Percentiles rank a stretch among this genome's conserved stretches.
Evolutionary conservation across 64 coral and sea anemone genomes (phyloP).

Genomic region (Exaiptasia diaphana): DNA sequence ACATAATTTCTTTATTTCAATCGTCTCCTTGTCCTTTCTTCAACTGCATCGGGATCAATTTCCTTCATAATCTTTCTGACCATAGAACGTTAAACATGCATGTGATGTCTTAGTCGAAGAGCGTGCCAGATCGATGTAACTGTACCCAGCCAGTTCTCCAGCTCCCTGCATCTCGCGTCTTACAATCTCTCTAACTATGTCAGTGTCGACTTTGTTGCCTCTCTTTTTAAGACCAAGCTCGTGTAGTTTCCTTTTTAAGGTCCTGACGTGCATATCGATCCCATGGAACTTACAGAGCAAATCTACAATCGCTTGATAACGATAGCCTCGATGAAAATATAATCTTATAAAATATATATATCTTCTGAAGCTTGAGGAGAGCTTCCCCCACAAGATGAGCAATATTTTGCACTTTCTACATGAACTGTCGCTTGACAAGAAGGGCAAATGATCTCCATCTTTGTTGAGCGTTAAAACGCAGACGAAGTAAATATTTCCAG

Average conservation of each 20-base stretch:
- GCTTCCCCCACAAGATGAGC: not conserved
- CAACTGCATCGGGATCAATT: not conserved
- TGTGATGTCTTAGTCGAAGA: slow-evolving; percentile 27
- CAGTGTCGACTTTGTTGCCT: slow-evolving; percentile 26
- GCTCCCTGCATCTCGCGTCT: slow-evolving; percentile 48
- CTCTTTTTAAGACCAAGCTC: slow-evolving; percentile 44
- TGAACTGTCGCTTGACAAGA: not conserved
- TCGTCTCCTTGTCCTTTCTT: slow-evolving; percentile 22
- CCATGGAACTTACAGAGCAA: slow-evolving; percentile 33
- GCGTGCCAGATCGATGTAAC: slow-evolving; percentile 13
- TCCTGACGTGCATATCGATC: slow-evolving; percentile 29
- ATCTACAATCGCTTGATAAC: slow-evolving; percentile 39
- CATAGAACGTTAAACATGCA: slow-evolving; percentile 43
- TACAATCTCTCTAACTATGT: slow-evolving; percentile 38
- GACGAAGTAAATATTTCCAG: not conserved
- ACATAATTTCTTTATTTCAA: not conserved
- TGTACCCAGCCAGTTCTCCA: slow-evolving; percentile 34
- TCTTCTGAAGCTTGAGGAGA: not conserved
- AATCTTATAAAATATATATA: not conserved
- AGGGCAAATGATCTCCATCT: not conserved
- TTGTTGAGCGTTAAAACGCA: not conserved
- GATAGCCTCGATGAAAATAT: slow-evolving; percentile 38
- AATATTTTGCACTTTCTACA: not conserved
- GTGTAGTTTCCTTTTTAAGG: slow-evolving; percentile 34
- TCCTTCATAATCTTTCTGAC: slow-evolving; percentile 1